phyloP scores from a whole-genome alignment of 1,140 invertebrate species.

The Sminthurides bifidus region DNA sequence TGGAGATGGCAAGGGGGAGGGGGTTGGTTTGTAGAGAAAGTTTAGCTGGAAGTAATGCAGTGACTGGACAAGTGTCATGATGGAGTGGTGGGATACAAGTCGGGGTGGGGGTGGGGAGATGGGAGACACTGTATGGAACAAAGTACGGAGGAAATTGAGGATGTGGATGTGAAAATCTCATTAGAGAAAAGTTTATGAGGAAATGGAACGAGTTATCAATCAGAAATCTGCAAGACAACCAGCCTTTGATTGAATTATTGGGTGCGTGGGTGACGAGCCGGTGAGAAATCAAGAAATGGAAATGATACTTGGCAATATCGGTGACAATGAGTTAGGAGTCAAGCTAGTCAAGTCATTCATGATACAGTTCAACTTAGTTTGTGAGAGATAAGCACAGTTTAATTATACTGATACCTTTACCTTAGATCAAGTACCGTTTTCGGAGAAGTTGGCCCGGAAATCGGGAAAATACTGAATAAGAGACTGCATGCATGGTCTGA shows the following conservation, averaged over 20 bases:
- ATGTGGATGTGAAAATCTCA: conserved; percentile 29
- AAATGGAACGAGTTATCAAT: conserved; percentile 31
- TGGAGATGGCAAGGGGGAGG: neutral
- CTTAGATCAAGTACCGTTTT: too few species aligned
- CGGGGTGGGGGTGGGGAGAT: neutral
- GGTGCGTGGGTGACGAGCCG: too few species aligned
- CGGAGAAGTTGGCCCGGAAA: too few species aligned
- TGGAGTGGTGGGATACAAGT: too few species aligned
- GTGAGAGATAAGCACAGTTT: neutral
- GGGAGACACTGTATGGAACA: neutral
- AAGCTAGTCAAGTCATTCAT: too few species aligned
- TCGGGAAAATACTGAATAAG: too few species aligned
- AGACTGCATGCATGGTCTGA: too few species aligned
- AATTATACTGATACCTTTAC: too few species aligned
- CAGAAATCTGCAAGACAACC: conserved; percentile 23
- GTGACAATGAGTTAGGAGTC: too few species aligned
- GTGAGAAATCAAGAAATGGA: too few species aligned
- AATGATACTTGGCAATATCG: too few species aligned
- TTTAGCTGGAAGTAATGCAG: neutral
- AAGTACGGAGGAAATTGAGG: conserved; percentile 24
- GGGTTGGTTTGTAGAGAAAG: neutral
- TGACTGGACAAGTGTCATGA: neutral
- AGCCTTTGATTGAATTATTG: conserved; percentile 30
- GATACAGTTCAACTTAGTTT: too few species aligned
- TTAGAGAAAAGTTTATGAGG: conserved; percentile 28